Evolutionary conservation across 37 sponge, comb jelly and placozoan genomes (phyloP), one percentile per base, ranked within the genome.

Genomic region (Ephydatia muelleri): DNA sequence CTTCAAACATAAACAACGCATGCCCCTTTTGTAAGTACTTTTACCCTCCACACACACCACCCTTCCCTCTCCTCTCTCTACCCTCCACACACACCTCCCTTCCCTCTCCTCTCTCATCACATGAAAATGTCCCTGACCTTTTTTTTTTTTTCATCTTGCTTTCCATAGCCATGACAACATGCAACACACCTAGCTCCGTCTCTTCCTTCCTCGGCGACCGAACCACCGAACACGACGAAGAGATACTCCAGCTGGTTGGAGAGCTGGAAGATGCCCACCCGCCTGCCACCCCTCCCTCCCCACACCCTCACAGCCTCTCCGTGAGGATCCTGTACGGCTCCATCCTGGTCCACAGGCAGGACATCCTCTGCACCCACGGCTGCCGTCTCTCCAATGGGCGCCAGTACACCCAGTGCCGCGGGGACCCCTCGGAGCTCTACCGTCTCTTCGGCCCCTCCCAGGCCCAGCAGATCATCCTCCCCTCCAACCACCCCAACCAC

Each of bases 251-350:
- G 1, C 22, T 81, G 12, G 67, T 81, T 0, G 80, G 57, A n/a
- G 80, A 79, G 29, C 71, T 81, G n/a, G 70, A 81, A n/a, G 38
- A 76, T 6, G 40, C 35, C 73, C 31, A 79, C 33, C 84, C 84
- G 0, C 65, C 57, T 25, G 38, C 70, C 2, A 70, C 70, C 26
- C 72, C 88, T 38, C 88, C 92, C 48, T 82, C 92, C 34, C 69
- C 87, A 8, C 38, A 73, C 32, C 73, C 78, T 28, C 76, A 83
- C n/a, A 57, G 49, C 67, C 28, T 92, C 2, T 72, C 84, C 12
- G 40, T 92, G 26, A 16, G 82, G 27, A 57, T 92, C 38, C 78
- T 66, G 73, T 88, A 88, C 49, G 83, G 83, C 11, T 77, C 82
- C 25, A 77, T 81, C 3, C 49, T 65, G 25, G 77, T 84, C 26